Evolutionary conservation across 2,888 invertebrate genomes (phyloP).

Genomic region (Phymatocera aterrima): DNA sequence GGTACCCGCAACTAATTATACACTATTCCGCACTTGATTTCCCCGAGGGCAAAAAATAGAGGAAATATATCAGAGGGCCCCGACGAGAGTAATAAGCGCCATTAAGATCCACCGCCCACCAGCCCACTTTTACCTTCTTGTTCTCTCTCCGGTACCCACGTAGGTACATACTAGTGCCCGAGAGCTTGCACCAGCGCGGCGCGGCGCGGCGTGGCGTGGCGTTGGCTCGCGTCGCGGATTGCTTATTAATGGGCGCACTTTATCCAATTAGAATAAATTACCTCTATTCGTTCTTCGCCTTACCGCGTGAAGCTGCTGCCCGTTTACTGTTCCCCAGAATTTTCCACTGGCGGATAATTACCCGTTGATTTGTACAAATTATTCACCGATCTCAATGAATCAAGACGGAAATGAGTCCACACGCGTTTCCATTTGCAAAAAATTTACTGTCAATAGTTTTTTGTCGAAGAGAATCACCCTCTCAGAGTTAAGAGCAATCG

Average conservation of each 20-base stretch:
- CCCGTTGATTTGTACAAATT: slow-evolving; percentile 30
- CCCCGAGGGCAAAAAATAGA: slow-evolving; percentile 73
- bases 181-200: slow-evolving; percentile 29
- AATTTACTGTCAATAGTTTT: background rate
- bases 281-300: slow-evolving; percentile 59
- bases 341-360: slow-evolving; percentile 27
- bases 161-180: background rate
- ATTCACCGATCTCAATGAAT: background rate
- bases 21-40: slow-evolving; percentile 73
- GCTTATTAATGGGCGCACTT: slow-evolving; percentile 68
- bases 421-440: background rate
- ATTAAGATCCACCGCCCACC: slow-evolving; percentile 67
- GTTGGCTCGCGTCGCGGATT: slow-evolving; percentile 62
- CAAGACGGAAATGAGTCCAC: background rate
- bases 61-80: slow-evolving; percentile 70
- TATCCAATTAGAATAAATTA: slow-evolving; percentile 71
- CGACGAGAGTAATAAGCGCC: slow-evolving; percentile 72
- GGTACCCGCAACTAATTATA: slow-evolving; percentile 72
- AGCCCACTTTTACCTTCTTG: slow-evolving; percentile 44
- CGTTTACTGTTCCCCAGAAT: slow-evolving; percentile 22
- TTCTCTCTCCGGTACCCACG: slow-evolving; percentile 47
- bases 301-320: slow-evolving; percentile 37
- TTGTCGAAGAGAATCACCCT: too few relatives aligned
- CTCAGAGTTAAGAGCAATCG: too few relatives aligned
- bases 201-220: too few relatives aligned